Base-by-base conservation (phyloP, 2,113 vertebrate species). In the Rhinolophus ferrumequinum region DNA sequence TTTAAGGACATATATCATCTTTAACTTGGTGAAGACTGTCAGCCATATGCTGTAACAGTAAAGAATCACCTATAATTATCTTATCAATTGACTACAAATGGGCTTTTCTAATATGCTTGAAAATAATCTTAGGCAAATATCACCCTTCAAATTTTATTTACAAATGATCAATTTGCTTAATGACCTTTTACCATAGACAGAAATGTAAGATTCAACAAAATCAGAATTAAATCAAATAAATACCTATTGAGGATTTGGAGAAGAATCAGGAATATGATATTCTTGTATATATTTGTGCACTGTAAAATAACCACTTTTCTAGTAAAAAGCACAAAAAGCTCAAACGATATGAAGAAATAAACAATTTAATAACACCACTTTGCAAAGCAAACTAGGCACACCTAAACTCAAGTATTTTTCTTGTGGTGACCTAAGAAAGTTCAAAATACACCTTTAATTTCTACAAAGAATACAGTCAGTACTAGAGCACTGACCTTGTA, bases 71-170 rank as follows among this genome's bases (percentile, higher is more conserved):
- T 70, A 73, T 54, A 84, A 84, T 93, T 70, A 66, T 56, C 41
- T 77, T 89, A 85, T 64, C 67, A 95, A 76, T 30, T 85, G 72
- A 69, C 41, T 79, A 89, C 56, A 95, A 85, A 58, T 38, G 38
- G 41, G 21, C 86, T 96, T 70, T 94, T 84, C 90, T 72, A 77
- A 84, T 28, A 18, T 81, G 41, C 54, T 88, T 92, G n/a, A 94
- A 95, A 94, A 79, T 86, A 85, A 88, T 79, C 75, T 70, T 85
- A 93, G 64, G 35, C 69, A 88, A 96, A 81, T 28, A 96, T 22
- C 28, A 89, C 12, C 22, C 92, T 92, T 94, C 82, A 96, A 85
- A 93, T 88, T 77, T 93, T 93, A 95, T 86, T 90, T 94, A 94
- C 38, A 95, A 90, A 81, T 91, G 12, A 66, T 69, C 14, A 52